Conservation (phyloP, 2,113 vertebrate genomes). For the Halichoeres trimaculatus region DNA sequence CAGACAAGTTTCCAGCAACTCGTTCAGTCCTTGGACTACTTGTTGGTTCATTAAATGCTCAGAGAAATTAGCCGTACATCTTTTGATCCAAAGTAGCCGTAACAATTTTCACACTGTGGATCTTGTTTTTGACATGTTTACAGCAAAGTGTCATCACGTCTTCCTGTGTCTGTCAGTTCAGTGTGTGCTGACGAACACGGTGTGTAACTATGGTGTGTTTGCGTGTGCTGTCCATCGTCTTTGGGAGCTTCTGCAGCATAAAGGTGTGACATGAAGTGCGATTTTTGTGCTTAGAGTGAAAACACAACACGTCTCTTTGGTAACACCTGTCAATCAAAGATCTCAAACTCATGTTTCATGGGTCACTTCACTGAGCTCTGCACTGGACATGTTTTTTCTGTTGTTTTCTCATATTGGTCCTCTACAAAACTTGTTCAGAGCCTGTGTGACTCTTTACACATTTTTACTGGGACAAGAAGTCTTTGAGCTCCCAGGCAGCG, state of each 20-base stretch:
- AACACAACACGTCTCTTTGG: constrained; percentile 55
- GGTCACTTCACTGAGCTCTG: constrained; percentile 3
- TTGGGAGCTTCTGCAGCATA: constrained; percentile 26
- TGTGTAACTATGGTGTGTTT: constrained; percentile 4
- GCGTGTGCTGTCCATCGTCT: constrained; percentile 9
- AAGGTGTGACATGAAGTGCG: constrained; percentile 65
- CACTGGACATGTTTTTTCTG: background rate
- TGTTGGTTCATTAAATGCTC: constrained; percentile 16
- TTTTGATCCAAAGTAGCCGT: constrained; percentile 2
- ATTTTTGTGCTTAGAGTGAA: constrained; percentile 56
- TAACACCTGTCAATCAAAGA: constrained; percentile 59
- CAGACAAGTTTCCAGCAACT: background rate
- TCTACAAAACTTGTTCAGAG: background rate
- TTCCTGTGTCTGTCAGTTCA: constrained; percentile 26
- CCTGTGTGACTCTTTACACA: too few species aligned
- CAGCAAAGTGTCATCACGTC: constrained; percentile 33
- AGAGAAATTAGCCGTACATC: background rate
- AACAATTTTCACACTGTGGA: constrained; percentile 29
- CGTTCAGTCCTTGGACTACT: constrained; percentile 1
- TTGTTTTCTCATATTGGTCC: background rate
- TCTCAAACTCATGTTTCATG: constrained; percentile 12
- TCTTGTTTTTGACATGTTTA: constrained; percentile 44
- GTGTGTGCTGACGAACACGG: constrained; percentile 1
- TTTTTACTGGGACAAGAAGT: too few species aligned
- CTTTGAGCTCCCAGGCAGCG: too few species aligned